Conservation (phyloP, 2,797 vertebrate genomes). For the Lagorchestes hirsutus region DNA sequence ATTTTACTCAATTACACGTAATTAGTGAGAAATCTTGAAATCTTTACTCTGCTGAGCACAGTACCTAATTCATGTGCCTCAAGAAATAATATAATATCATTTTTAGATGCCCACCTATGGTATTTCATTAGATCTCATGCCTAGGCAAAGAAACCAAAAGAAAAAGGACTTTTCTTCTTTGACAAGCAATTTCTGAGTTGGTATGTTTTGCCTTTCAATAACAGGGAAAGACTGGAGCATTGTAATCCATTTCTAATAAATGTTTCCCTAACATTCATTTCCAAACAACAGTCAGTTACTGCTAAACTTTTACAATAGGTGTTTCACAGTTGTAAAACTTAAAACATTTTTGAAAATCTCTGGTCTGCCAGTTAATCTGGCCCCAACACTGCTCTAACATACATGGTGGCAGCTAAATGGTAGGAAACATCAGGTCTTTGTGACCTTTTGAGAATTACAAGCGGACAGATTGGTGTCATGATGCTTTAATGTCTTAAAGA, state of each 20-base stretch:
- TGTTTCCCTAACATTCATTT: neutral
- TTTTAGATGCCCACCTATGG: slow-evolving; percentile 7
- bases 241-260: slow-evolving; percentile 56
- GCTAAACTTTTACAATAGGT: slow-evolving; percentile 19
- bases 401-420: neutral
- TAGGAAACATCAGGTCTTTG: neutral
- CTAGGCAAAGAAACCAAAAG: slow-evolving; percentile 33
- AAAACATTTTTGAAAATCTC: slow-evolving; percentile 18
- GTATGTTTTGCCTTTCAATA: slow-evolving; percentile 28
- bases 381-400: neutral
- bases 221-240: neutral
- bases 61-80: slow-evolving; percentile 16
- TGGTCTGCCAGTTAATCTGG: neutral
- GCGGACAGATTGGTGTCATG: neutral
- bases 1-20: neutral
- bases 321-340: slow-evolving; percentile 22
- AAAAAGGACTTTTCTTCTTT: slow-evolving; percentile 12
- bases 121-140: neutral
- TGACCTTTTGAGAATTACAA: neutral
- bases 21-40: slow-evolving; percentile 4
- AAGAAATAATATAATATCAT: slow-evolving; percentile 15
- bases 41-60: neutral
- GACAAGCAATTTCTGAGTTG: slow-evolving; percentile 25
- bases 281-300: slow-evolving; percentile 10
- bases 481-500: neutral